Conservation (phyloP, 1,140 invertebrate genomes). For the Conopomorpha cramerella region DNA sequence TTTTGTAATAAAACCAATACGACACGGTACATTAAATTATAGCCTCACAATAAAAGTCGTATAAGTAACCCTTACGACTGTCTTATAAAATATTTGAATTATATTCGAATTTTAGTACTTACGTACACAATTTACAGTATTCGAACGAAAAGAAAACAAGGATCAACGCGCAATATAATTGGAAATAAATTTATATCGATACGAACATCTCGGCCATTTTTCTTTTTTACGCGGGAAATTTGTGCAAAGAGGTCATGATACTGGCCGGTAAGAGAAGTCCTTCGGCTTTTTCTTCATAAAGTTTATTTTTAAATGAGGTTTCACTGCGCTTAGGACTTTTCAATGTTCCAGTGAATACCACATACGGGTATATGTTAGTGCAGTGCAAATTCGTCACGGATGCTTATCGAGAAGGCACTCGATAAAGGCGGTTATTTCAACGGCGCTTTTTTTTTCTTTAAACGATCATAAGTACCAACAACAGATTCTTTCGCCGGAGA, state of each 20-base stretch:
- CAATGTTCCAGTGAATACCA: neutral
- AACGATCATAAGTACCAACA: no score
- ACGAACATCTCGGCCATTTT: conserved; percentile 39
- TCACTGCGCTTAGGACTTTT: neutral
- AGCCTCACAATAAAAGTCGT: no score
- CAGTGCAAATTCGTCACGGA: conserved; percentile 56
- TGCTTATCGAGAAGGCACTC: conserved; percentile 50
- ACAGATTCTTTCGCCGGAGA: no score
- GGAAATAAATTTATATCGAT: conserved; percentile 53
- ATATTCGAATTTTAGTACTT: conserved; percentile 1
- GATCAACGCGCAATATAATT: conserved; percentile 36
- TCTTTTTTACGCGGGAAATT: conserved; percentile 5
- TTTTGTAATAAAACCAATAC: no score
- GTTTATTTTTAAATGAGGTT: conserved; percentile 6
- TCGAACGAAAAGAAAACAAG: conserved; percentile 17
- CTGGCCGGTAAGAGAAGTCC: no score
- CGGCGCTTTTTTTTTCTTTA: no score
- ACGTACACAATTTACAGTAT: conserved; percentile 4
- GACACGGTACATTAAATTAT: no score
- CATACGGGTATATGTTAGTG: conserved; percentile 24
- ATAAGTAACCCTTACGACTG: no score
- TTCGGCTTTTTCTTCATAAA: no score
- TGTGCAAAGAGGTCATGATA: no score
- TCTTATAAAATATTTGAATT: no score
- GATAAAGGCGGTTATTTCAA: no score